A percentile compares a stretch with the other conserved stretches of the same genome.
Conservation (phyloP, 2,888 invertebrate species). For the Cheilosia impressa region DNA sequence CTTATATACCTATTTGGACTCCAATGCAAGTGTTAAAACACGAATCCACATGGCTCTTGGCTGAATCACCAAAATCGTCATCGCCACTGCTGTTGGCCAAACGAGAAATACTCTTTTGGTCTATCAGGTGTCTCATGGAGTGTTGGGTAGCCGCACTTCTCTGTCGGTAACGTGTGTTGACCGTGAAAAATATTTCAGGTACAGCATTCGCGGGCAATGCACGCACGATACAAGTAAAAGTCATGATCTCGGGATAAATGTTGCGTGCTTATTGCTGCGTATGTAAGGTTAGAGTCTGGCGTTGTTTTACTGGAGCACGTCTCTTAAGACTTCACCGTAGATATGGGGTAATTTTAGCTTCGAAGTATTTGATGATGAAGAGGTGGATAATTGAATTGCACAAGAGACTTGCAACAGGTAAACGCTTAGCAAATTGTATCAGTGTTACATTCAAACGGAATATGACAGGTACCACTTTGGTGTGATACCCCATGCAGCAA, state of each 20-base stretch:
- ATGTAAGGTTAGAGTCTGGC: slow-evolving; percentile 31
- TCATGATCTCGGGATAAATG: slow-evolving; percentile 3
- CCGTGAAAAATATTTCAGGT: slow-evolving; percentile 56
- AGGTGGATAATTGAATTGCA: no score
- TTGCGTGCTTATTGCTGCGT: slow-evolving; percentile 18
- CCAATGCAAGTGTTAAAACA: slow-evolving; percentile 33
- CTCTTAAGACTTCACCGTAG: neutral
- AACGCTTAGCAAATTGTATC: no score
- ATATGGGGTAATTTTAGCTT: neutral
- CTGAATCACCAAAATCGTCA: slow-evolving; percentile 56
- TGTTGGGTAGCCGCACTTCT: neutral
- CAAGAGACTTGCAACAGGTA: no score
- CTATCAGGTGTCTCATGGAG: neutral
- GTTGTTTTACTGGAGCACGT: slow-evolving; percentile 23
- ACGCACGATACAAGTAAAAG: slow-evolving; percentile 55
- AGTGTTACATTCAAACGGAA: no score
- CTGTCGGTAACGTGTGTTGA: slow-evolving; percentile 42
- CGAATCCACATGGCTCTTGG: slow-evolving; percentile 57
- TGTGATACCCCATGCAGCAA: no score
- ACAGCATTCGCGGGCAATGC: slow-evolving; percentile 40
- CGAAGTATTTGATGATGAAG: no score
- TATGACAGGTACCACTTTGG: no score
- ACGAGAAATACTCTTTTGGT: slow-evolving; percentile 31
- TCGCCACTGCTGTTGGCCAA: slow-evolving; percentile 12
- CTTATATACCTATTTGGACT: slow-evolving; percentile 46